Evolutionary conservation across 92 coral and sea anemone species (phyloP), one percentile per base, ranked within the genome.

Genomic region (Zoanthus gigantus): DNA sequence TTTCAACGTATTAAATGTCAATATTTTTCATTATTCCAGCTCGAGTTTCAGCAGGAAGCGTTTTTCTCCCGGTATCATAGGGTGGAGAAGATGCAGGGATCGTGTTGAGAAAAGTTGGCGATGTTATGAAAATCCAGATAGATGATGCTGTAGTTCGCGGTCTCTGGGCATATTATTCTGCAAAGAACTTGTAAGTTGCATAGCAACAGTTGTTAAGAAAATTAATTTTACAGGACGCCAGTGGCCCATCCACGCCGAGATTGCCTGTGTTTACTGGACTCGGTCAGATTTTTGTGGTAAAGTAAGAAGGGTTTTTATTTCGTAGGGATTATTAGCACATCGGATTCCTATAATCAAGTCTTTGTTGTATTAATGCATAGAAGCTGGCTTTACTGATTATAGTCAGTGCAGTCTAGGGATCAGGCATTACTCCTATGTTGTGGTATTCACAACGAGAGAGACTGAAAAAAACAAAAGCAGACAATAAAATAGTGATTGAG

Each of bases 101-200:
- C 46, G 76, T 72, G 45, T 29, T 48, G 44, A 72, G 46, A 28
- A 72, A 34, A 72, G 50, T 37, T 13, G 46, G 10, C 44, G 76
- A 72, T 28, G 76, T 72, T 3, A 72, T 72, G 17, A 72, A 72
- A n/a, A 72, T 30, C 48, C 76, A 72, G 34, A 72, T 48, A 11
- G 11, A 72, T 23, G 76, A 72, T 72, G 17, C 9, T 37, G 76
- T 72, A 15, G 76, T 72, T 72, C 76, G 76, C 46, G 76, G 76
- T 37, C 76, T 72, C 44, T 29, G 76, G 76, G 76, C 76, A 37
- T 48, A 72, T 72, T 72, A 72, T 72, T 72, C 76, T 17, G 76
- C 76, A 10, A 72, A 72, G 17, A 31, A 72, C 76, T 28, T 72
- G 76, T 72, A 34, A 72, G 76, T 72, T 61, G 69, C 69, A 61